These are phyloP conservation scores for Calameuta idolon DNA, from an alignment of 2,888 invertebrate species.

Conservation along the genomic window DNA sequence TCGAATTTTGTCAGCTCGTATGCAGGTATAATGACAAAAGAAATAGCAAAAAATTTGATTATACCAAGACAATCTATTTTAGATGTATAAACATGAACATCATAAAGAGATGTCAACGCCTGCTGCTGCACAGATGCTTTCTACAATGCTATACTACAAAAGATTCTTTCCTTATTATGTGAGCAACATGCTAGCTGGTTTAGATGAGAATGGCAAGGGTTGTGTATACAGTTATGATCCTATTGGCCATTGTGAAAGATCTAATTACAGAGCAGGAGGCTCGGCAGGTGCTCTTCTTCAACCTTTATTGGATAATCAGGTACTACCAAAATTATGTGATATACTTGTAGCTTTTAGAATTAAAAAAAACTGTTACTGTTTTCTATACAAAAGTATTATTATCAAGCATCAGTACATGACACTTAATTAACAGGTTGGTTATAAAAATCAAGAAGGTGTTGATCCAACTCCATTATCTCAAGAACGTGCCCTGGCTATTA, in stretches of 20 bases:
- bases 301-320: conserved; percentile 95
- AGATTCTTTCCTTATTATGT: conserved; percentile 99
- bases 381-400: conserved; percentile 4
- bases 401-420: neutral
- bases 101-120: conserved; percentile 92
- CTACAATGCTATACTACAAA: conserved; percentile 94
- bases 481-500: conserved; percentile 85
- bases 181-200: conserved; percentile 92
- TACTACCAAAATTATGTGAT: conserved; percentile 42
- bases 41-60: neutral
- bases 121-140: conserved; percentile 95
- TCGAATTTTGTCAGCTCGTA: conserved; percentile 82
- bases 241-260: conserved; percentile 92
- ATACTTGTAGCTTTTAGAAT: neutral
- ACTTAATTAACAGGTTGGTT: conserved; percentile 73
- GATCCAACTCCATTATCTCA: conserved; percentile 75
- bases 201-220: conserved; percentile 94
- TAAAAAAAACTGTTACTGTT: neutral
- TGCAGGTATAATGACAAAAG: conserved; percentile 73
- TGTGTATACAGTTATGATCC: conserved; percentile 98
- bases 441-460: conserved; percentile 80
- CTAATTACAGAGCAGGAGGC: conserved; percentile 89
- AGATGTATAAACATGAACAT: conserved; percentile 96
- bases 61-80: conserved; percentile 20
- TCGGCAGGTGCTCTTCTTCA: conserved; percentile 91